Conservation (phyloP, 2,113 vertebrate species). For the Geococcyx californianus region DNA sequence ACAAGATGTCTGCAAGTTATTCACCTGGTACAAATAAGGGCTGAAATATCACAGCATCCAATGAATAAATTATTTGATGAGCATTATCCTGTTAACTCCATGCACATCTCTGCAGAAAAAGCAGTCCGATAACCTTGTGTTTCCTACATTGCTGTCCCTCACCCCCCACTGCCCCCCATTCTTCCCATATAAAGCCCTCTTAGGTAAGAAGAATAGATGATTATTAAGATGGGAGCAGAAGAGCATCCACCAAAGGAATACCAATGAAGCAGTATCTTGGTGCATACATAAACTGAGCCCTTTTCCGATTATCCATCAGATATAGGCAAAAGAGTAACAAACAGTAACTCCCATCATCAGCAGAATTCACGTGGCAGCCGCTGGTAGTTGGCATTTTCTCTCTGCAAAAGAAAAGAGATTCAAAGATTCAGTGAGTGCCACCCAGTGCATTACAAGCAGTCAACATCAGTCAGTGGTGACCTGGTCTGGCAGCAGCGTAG, state of each 20-base stretch:
- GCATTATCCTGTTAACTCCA: not conserved
- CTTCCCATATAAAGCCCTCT: not conserved
- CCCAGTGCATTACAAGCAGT: not conserved
- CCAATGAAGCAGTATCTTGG: slow-evolving; percentile 29
- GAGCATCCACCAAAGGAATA: slow-evolving; percentile 47
- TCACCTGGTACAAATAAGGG: not conserved
- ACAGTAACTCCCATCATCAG: slow-evolving; percentile 41
- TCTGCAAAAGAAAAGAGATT: not conserved
- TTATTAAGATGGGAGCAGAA: slow-evolving; percentile 64
- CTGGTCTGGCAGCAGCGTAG: not conserved
- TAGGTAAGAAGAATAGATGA: slow-evolving; percentile 62
- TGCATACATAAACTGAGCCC: not conserved
- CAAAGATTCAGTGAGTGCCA: not conserved
- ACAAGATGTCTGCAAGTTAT: not conserved
- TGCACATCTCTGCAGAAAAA: not conserved
- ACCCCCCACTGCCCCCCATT: not conserved
- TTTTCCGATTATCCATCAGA: slow-evolving; percentile 29
- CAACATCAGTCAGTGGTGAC: not conserved
- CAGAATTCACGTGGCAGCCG: not conserved
- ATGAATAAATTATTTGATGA: not conserved
- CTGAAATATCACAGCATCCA: not conserved
- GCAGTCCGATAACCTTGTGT: slow-evolving; percentile 28
- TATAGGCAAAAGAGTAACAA: slow-evolving; percentile 14
- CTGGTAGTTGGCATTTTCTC: slow-evolving; percentile 34
- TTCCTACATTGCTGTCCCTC: not conserved